phyloP scores from a whole-genome alignment of 1,140 invertebrate genomes.

The Drosophila baimaii region DNA sequence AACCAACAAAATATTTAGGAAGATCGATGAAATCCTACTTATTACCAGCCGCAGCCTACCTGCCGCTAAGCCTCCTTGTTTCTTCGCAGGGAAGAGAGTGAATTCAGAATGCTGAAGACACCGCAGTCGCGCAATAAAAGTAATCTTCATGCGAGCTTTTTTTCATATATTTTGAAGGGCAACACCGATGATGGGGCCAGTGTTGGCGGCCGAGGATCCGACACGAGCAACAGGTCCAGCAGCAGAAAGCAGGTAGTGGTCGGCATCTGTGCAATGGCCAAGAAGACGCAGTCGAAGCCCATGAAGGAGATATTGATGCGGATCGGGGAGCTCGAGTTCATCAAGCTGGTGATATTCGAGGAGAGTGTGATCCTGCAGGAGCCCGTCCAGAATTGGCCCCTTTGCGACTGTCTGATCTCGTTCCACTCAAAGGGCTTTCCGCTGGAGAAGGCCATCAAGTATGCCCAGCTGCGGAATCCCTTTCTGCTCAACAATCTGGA shows the following conservation, averaged over 20 bases:
- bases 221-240: conserved; percentile 83
- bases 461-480: conserved; percentile 96
- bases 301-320: conserved; percentile 99
- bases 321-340: conserved; percentile 97
- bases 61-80: too few species aligned
- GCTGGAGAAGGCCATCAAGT: conserved; percentile 98
- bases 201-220: conserved; percentile 86
- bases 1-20: neutral
- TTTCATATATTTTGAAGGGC: conserved; percentile 85
- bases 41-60: neutral
- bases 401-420: conserved; percentile 99
- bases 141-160: neutral
- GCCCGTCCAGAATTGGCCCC: conserved; percentile 98
- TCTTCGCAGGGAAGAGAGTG: too few species aligned
- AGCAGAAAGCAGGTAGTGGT: conserved; percentile 91
- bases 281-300: conserved; percentile 98
- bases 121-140: neutral
- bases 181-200: conserved; percentile 89
- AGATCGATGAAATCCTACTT: too few species aligned
- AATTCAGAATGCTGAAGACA: neutral
- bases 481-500: conserved; percentile 99
- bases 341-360: conserved; percentile 95
- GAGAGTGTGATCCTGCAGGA: conserved; percentile 97
- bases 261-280: conserved; percentile 99
- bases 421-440: conserved; percentile 99